Evolutionary conservation across 2,888 invertebrate species (phyloP), one percentile per base, ranked within the genome.

Genomic region (Lepeophtheirus nordmannii): DNA sequence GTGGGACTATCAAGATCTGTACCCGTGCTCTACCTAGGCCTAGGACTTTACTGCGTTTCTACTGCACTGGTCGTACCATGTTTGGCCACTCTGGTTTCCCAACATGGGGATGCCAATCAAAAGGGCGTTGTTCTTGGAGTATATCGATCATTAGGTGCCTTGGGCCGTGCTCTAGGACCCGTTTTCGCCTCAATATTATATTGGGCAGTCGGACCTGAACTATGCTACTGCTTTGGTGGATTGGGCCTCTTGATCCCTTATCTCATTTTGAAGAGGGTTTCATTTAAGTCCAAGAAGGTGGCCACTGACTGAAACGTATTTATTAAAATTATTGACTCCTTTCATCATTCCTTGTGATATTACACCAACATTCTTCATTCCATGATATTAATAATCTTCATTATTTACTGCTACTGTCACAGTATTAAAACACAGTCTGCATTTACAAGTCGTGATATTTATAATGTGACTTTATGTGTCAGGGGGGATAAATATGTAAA

Each of bases 91-190:
- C 78, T 93, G 67, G 89, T 89, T n/a, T 90, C 94, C 2, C 82
- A 83, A 69, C 85, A 86, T 74, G 87, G 88, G 9, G 83, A 84
- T 46, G 81, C 78, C 68, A 84, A 85, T 73, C 87, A 92, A 73
- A 92, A 94, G 74, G 97, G 97, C 38, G 85, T 86, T 0, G 87
- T 91, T 69, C 83, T 96, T 74, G 98, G 98, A 12, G 87, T 90
- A 70, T 89, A 96, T 73, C 82, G 97, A 68, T 94, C 96, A 1
- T 79, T 97, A 46, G 97, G 97, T 17, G 90, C 96, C 1, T 78
- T 98, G 58, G 94, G 96, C 0, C 80, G 97, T 70, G 92, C 93
- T 23, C 75, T 89, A 40, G 97, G 53, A 17, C 53, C 57, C 40
- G 20, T 58, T 60, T 46, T 56, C 58, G 58, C 38, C 39, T 69